These are phyloP conservation scores for Karalla daura DNA, from an alignment of 2,797 vertebrate genomes.

Conservation along the genomic window DNA sequence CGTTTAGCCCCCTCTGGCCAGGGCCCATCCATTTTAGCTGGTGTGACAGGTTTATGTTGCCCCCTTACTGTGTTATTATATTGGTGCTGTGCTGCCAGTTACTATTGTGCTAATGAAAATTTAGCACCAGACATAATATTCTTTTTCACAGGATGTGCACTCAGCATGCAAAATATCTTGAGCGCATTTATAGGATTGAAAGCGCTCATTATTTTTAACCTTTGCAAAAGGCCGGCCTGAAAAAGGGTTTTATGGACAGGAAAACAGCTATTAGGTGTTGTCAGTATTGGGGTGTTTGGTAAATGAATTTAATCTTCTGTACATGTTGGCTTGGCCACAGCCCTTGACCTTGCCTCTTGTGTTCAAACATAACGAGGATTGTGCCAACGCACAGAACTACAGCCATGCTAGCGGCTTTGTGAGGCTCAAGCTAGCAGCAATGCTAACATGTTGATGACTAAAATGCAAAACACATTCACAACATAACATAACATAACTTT, in stretches of 20 bases:
- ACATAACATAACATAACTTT: too few relatives aligned
- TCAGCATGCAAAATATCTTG: conserved; percentile 81
- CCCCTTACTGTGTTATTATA: conserved; percentile 90
- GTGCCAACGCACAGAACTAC: background rate
- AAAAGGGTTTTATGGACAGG: conserved; percentile 69
- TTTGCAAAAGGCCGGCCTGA: conserved; percentile 51
- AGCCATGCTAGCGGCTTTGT: background rate
- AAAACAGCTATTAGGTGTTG: conserved; percentile 70
- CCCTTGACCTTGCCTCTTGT: conserved; percentile 31
- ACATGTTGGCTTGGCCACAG: conserved; percentile 17
- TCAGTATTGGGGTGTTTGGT: conserved; percentile 49
- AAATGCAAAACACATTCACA: background rate
- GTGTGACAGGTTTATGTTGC: conserved; percentile 91
- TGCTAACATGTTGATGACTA: background rate
- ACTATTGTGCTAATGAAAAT: conserved; percentile 89
- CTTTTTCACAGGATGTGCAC: conserved; percentile 80
- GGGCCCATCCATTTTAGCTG: conserved; percentile 72
- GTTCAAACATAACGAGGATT: conserved; percentile 5
- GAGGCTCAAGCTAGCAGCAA: background rate
- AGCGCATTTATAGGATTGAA: conserved; percentile 73
- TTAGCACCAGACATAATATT: conserved; percentile 86
- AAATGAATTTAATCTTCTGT: conserved; percentile 54
- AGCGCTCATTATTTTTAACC: conserved; percentile 77
- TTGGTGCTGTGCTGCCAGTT: conserved; percentile 86
- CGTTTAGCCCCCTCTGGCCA: conserved; percentile 69